phyloP scores from a whole-genome alignment of 2,888 invertebrate genomes.

The Phaonia tiefii region DNA sequence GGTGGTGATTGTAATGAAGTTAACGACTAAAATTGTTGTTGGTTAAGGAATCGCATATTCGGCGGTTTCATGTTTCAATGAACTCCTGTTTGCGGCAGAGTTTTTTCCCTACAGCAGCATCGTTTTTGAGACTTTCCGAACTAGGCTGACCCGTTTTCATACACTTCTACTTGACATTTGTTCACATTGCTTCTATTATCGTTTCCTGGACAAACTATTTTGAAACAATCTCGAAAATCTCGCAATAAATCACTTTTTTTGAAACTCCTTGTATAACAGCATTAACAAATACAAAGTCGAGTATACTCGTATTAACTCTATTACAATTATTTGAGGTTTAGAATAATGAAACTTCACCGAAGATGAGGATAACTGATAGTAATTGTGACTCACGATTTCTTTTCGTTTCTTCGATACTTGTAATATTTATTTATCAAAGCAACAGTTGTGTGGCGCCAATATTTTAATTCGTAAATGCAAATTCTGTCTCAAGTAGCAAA shows the following conservation, averaged over 20 bases:
- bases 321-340: constrained; percentile 63
- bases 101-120: neutral
- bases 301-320: constrained; percentile 48
- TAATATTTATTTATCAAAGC: neutral
- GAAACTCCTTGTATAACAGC: too few relatives aligned
- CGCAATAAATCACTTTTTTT: too few relatives aligned
- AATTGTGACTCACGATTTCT: constrained; percentile 34
- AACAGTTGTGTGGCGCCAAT: constrained; percentile 54
- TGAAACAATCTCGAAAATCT: too few relatives aligned
- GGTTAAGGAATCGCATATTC: constrained; percentile 53
- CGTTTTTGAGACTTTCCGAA: constrained; percentile 1
- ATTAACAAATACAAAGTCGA: too few relatives aligned
- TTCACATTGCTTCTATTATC: too few relatives aligned
- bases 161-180: too few relatives aligned
- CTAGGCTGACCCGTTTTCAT: too few relatives aligned
- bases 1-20: constrained; percentile 43
- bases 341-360: neutral
- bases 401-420: constrained; percentile 28
- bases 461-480: constrained; percentile 60
- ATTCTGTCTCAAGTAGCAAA: constrained; percentile 36
- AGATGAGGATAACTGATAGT: neutral
- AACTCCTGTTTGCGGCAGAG: constrained; percentile 29
- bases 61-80: constrained; percentile 65
- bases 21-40: constrained; percentile 49
- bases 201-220: too few relatives aligned